These are phyloP conservation scores for Cirrhinus molitorella DNA, from an alignment of 2,797 vertebrate genomes.

Conservation along the genomic window DNA sequence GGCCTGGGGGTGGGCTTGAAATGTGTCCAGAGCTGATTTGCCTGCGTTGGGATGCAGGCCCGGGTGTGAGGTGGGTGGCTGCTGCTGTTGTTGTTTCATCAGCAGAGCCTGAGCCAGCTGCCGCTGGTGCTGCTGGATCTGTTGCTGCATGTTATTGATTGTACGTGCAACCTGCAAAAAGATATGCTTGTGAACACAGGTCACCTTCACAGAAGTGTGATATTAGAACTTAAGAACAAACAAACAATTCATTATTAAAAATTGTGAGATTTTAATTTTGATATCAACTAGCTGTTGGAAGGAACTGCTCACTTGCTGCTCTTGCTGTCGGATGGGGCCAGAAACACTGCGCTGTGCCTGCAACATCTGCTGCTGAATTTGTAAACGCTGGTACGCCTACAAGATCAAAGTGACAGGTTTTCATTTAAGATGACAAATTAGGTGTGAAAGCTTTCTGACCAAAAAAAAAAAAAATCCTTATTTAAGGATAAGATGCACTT, in stretches of 20 bases:
- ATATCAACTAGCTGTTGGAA: slow-evolving; percentile 60
- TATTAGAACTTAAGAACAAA: slow-evolving; percentile 14
- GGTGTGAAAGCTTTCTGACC: not conserved
- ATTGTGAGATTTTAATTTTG: not conserved
- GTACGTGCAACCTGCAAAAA: slow-evolving; percentile 93
- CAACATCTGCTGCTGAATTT: slow-evolving; percentile 99
- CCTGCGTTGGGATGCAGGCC: slow-evolving; percentile 87
- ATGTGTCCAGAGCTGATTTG: slow-evolving; percentile 95
- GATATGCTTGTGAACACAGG: not conserved
- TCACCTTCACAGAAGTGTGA: not conserved
- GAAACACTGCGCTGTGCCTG: slow-evolving; percentile 95
- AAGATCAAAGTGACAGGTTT: not conserved
- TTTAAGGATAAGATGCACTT: slow-evolving; percentile 67
- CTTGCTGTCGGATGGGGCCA: slow-evolving; percentile 99
- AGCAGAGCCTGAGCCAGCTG: slow-evolving; percentile 99
- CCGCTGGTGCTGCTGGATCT: slow-evolving; percentile 99
- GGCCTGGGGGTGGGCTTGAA: slow-evolving; percentile 87
- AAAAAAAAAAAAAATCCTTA: not conserved
- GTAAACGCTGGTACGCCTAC: slow-evolving; percentile 99
- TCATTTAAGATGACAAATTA: not conserved
- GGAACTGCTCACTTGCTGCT: slow-evolving; percentile 96
- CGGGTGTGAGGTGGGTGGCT: slow-evolving; percentile 80
- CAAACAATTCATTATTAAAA: not conserved
- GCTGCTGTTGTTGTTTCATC: slow-evolving; percentile 88
- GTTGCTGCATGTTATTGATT: slow-evolving; percentile 99